phyloP scores from a whole-genome alignment of 2,113 vertebrate species.

The Penelope pileata region DNA sequence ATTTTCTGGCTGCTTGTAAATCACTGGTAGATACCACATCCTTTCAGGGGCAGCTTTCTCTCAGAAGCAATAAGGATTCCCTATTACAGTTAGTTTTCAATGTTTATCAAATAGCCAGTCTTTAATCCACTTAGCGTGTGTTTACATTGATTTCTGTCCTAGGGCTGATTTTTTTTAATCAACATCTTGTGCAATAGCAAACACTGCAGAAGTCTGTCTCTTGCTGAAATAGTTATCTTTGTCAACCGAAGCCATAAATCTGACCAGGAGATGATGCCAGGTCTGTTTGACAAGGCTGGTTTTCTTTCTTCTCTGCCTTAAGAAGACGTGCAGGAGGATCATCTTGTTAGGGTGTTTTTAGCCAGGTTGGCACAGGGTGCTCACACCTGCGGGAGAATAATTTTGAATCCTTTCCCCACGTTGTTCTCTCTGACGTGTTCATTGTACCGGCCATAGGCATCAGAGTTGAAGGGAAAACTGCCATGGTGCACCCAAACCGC shows the following conservation, averaged over 20 bases:
- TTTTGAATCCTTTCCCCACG: background rate
- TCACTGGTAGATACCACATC: conserved; percentile 24
- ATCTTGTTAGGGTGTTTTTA: background rate
- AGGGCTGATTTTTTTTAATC: background rate
- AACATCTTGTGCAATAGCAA: conserved; percentile 12
- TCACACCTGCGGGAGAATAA: background rate
- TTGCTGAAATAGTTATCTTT: conserved; percentile 13
- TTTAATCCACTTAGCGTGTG: conserved; percentile 2
- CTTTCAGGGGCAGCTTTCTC: conserved; percentile 23
- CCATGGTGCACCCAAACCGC: no score
- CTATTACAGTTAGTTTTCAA: conserved; percentile 1
- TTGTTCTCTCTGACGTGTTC: background rate
- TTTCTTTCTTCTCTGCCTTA: background rate
- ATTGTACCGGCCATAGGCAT: rapidly evolving
- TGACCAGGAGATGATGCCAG: background rate
- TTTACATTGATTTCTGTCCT: conserved; percentile 36
- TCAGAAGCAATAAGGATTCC: conserved; percentile 18
- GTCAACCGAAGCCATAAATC: background rate
- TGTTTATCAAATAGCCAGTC: conserved; percentile 6
- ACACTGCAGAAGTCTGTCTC: background rate
- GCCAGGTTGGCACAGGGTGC: background rate
- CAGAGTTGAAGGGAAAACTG: background rate
- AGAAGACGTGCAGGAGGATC: background rate
- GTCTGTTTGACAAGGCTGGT: background rate
- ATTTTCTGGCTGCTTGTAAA: conserved; percentile 48